Base-by-base conservation (phyloP, 2,888 invertebrate species). In the Deilephila elpenor region DNA sequence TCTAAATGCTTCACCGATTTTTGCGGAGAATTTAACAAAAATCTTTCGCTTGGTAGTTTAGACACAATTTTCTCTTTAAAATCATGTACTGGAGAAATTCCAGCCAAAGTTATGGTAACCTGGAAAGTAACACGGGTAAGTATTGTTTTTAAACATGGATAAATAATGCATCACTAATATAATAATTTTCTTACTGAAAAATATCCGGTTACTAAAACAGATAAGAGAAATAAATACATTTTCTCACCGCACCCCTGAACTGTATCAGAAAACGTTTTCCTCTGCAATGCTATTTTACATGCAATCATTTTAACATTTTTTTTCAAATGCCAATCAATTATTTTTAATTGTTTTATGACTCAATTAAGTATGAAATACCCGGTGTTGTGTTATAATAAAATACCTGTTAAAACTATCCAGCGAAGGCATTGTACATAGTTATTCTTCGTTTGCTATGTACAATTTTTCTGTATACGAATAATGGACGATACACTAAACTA, bases 11-110 rank as follows among this genome's bases (percentile, higher is more conserved):
- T 88, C 0, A 93, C 74, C 20, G 87, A 89, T 78, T 89, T 91
- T 76, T 93, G 89, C 1, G 94, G 93, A 51, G 93, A 89, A 72
- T 82, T 86, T 29, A 89, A 67, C 67, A 88, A 72, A 74, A 86
- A 83, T 73, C 84, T 84, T 73, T 89, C 91, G 4, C 82, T 82
- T 0, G 78, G 72, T 29, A 84, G 71, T 78, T 89, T 88, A 1
- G 86, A 78, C 75, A 82, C 84, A 1, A 88, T 56, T 82, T 90
- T 89, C 75, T 88, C 88, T 79, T 85, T 91, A 72, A 91, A 82
- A 81, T 94, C 92, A 75, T 94, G 94, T 37, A 93, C 83, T 71
- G 93, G 93, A 59, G 94, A 94, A 83, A 94, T 92, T 29, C 93
- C 93, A 73, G 90, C 89, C 51, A 77, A 75, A 14, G 79, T 79